Evolutionary conservation across 2,888 invertebrate genomes (phyloP), one percentile per base, ranked within the genome.

Genomic region (Selenia dentaria): DNA sequence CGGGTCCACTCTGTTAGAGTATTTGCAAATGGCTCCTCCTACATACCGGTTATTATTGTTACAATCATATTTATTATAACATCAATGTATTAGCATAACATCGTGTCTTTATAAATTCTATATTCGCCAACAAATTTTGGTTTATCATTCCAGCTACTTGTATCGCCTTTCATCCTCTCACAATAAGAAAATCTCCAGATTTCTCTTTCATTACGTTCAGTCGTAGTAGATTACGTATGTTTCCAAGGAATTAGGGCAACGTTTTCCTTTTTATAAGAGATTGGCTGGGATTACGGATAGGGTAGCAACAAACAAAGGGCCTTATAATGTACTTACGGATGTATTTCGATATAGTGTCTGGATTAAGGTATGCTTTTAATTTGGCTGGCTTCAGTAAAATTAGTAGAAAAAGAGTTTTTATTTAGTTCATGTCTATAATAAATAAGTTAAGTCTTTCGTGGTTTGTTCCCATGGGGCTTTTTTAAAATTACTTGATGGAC

Each of bases 181-280:
- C 32, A 41, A 28, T 37, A 36, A 36, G 41, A 41, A 42, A 48
- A 38, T 42, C 41, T 48, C 36, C 32, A 42, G 41, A 47, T 47
- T 47, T 34, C 41, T 37, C 33, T 48, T 48, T 48, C 37, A 48
- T 48, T 48, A 48, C 41, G 24, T 27, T 47, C 32, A 32, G 36
- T 35, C n/a, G n/a, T 10, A 47, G 63, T 67, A 68, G 74, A 79
- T 78, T 76, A 79, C 65, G 65, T 67, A 67, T 70, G 74, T 71
- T 60, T 48, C 55, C 41, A 42, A 47, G 51, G 60, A 63, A 70
- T 64, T 62, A 62, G 59, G 64, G 64, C 58, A 64, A 59, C 61
- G 61, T 64, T 74, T 63, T 67, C 70, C 71, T 79, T 77, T 73
- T 55, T 73, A 66, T 66, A 72, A 73, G 67, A 78, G 72, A 77